Base-by-base conservation (phyloP, 1,140 invertebrate genomes). In the Helicoverpa zea region DNA sequence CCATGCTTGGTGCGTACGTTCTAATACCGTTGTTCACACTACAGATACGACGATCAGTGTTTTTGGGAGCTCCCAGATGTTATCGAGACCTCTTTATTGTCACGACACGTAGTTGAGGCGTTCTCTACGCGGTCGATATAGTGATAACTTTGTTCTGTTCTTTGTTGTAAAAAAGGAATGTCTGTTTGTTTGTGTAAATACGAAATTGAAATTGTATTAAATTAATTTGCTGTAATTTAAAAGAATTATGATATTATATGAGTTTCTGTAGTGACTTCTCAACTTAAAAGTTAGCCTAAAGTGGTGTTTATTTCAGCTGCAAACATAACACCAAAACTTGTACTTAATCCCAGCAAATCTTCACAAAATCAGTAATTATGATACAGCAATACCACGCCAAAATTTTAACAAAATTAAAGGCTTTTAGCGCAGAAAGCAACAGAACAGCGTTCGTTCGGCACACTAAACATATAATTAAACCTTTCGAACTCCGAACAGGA, bases 1-100 rank as follows among this genome's bases (percentile, higher is more conserved):
- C 51, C 30, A n/a, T n/a, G 29, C 14, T 43, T 16, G 5, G 18
- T 64, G 30, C 2, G n/a, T 16, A 3, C 30, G 30, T 43, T n/a
- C 59, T 54, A 77, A 77, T 66, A 61, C 75, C 18, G 29, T 66
- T 18, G 61, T 77, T 77, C 75, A 77, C 75, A 77, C 75, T 35
- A 64, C 23, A 77, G 75, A 77, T 77, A 77, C 61, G 47, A 9
- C 16, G 29, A 77, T 77, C 75, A 12, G 75, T 77, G 75, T 66
- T 66, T 66, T 77, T 66, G 75, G 75, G 47, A 77, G 75, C 75
- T 54, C 47, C 30, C n/a, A 66, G 75, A 77, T 77, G 11, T 18
- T 66, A 77, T 77, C 75, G 63, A 2, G 2, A 1, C 23, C 29
- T 56, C 66, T 58, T 66, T 77, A 77, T 64, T 77, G 75, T 77